Evolutionary conservation across 2,888 invertebrate species (phyloP), one percentile per base, ranked within the genome.

Genomic region (Buathra laborator): DNA sequence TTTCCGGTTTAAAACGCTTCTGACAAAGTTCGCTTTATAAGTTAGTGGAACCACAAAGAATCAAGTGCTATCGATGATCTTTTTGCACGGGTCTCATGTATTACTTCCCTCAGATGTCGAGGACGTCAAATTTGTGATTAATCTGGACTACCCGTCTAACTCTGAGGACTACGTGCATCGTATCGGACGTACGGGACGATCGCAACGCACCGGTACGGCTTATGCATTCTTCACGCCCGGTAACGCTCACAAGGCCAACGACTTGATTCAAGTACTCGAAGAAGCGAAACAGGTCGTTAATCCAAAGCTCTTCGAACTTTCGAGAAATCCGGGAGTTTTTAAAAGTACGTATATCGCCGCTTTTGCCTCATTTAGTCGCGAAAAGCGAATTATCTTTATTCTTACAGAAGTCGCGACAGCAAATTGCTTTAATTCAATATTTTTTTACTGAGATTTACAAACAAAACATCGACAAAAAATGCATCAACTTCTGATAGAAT

Each of bases 101-200:
- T 75, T 29, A 66, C 88, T 89, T 92, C 89, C 88, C 93, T 87
- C 96, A 99, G 99, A 99, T 96, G 99, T 99, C 94, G 98, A 99
- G 94, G 99, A 99, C 95, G 99, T 99, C 94, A 99, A 99, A 95
- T 99, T 98, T 96, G 99, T 99, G 92, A 98, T 99, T 95, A 99
- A 99, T 96, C 99, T 97, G 95, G 99, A 99, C 95, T 99, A 99
- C 94, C 99, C 99, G 81, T 98, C 98, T 93, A 98, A 98, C 94
- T 98, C 98, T 3, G 99, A 99, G 95, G 99, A 99, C 94, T 99
- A 99, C 94, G 98, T 99, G 24, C 98, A 98, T 94, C 97, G 99
- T 87, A 99, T 99, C 93, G 99, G 99, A 44, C 97, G 99, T 89
- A 99, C 99, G 46, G 99, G 98, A 68, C 96, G 99, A 80, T 97